Evolutionary conservation across 1,140 invertebrate species (phyloP), one percentile per base, ranked within the genome.

Genomic region (Latrodectus geometricus): DNA sequence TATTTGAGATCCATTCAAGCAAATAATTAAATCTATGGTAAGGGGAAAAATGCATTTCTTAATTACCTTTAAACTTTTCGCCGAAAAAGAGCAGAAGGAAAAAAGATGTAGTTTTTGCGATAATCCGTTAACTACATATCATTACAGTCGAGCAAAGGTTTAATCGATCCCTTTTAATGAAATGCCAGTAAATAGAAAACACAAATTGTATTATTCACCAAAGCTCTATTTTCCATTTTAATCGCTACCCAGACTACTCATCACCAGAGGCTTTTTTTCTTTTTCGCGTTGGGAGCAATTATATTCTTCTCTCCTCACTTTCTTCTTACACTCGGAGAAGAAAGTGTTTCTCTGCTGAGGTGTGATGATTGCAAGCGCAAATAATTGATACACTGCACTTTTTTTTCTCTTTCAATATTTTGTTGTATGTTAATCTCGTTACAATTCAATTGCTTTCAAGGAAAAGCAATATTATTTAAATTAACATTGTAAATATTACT

Each of bases 31-130:
- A 84, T 84, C 72, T 75, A 68, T 68, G 65, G 81, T 35, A 68
- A 61, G 73, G 73, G 73, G 73, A 56, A 73, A 79, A 82, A 74
- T 82, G 54, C 81, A 84, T 84, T 84, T 84, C 81, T 84, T 84
- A 84, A 84, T 84, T 84, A 76, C 81, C 65, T 84, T 84, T 84
- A 84, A 84, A 84, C 61, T 84, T 84, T 76, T 74, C 54, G 49
- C 12, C 17, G 35, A 84, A 66, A 84, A 20, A 20, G 54, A 48
- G 11, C 20, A 52, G 56, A 52, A 61, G 49, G 21, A 84, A 84
- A 83, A 84, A 84, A 74, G 35, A 9, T 68, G 54, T 68, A 75
- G 72, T 84, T 84, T 76, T 82, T 82, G 68, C 79, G 79, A 82
- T 82, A 82, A 82, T 82, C 81, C 61, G 81, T 84, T 84, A 84